Conservation (phyloP, 1,140 invertebrate genomes). For the Colletes gigas region DNA sequence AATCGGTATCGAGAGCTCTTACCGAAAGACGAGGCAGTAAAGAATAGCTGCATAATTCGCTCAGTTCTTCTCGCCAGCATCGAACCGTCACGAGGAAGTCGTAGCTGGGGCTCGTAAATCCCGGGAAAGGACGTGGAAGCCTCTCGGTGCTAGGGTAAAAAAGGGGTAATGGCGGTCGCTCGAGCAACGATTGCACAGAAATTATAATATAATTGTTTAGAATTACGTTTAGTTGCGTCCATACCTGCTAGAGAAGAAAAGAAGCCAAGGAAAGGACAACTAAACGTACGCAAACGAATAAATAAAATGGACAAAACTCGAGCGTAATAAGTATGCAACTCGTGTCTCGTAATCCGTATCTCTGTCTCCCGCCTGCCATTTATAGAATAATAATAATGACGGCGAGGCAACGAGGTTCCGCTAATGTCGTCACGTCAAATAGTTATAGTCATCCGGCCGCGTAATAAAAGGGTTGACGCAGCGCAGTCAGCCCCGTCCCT, state of each 20-base stretch:
- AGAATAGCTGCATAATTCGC: slow-evolving; percentile 34
- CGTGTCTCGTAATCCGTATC: slow-evolving; percentile 44
- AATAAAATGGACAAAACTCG: background rate
- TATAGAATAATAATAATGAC: slow-evolving; percentile 70
- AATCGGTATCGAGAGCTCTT: slow-evolving; percentile 30
- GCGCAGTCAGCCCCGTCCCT: background rate
- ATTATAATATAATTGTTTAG: no score
- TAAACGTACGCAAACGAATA: background rate
- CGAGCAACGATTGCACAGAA: no score
- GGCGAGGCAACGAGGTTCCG: slow-evolving; percentile 63
- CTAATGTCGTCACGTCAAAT: slow-evolving; percentile 76
- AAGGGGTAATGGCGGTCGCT: no score
- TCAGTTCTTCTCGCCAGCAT: slow-evolving; percentile 16
- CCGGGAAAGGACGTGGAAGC: background rate
- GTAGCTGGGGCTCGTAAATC: slow-evolving; percentile 19
- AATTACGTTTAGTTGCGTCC: no score
- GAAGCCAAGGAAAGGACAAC: background rate
- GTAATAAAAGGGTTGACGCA: slow-evolving; percentile 75
- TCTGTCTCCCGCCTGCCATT: slow-evolving; percentile 43
- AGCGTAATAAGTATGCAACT: slow-evolving; percentile 48
- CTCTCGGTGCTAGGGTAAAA: background rate
- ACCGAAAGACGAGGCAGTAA: slow-evolving; percentile 30
- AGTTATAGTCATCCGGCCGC: slow-evolving; percentile 76
- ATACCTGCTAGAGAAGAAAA: background rate
- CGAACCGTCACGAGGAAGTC: slow-evolving; percentile 33